phyloP scores from a whole-genome alignment of 2,888 invertebrate genomes.

The Dryobota labecula region DNA sequence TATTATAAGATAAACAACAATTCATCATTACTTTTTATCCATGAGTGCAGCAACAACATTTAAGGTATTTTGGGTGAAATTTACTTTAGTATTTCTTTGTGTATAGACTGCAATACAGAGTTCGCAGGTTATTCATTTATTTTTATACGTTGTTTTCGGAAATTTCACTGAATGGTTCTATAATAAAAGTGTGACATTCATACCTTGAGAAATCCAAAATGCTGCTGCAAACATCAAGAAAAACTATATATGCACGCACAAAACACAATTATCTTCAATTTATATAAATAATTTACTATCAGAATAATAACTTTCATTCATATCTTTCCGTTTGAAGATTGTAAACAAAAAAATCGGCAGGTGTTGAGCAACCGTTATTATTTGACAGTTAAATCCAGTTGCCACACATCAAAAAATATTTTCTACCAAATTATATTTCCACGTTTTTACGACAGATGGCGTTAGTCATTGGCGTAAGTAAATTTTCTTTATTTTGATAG shows the following conservation, averaged over 20 bases:
- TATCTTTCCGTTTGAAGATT: conserved; percentile 72
- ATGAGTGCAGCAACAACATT: not conserved
- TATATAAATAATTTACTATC: conserved; percentile 13
- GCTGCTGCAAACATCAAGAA: conserved; percentile 34
- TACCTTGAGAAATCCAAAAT: conserved; percentile 50
- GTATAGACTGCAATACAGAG: not conserved
- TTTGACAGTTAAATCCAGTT: conserved; percentile 67
- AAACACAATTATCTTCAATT: conserved; percentile 19
- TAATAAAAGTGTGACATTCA: not conserved
- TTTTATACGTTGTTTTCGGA: not conserved
- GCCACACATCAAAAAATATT: conserved; percentile 46
- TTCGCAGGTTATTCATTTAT: not conserved
- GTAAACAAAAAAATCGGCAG: conserved; percentile 84
- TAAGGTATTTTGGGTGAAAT: not conserved
- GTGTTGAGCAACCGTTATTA: conserved; percentile 81
- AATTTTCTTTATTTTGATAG: not conserved
- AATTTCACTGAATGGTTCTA: not conserved
- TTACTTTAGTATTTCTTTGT: not conserved
- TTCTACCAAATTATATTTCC: conserved; percentile 49
- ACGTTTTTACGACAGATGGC: conserved; percentile 21
- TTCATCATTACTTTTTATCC: not conserved
- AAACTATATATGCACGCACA: conserved; percentile 11
- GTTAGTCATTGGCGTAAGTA: not conserved
- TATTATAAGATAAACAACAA: not conserved
- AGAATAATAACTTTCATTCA: conserved; percentile 76